Evolutionary conservation across 2,888 invertebrate genomes (phyloP).

Genomic region (Anarsia innoxiella): DNA sequence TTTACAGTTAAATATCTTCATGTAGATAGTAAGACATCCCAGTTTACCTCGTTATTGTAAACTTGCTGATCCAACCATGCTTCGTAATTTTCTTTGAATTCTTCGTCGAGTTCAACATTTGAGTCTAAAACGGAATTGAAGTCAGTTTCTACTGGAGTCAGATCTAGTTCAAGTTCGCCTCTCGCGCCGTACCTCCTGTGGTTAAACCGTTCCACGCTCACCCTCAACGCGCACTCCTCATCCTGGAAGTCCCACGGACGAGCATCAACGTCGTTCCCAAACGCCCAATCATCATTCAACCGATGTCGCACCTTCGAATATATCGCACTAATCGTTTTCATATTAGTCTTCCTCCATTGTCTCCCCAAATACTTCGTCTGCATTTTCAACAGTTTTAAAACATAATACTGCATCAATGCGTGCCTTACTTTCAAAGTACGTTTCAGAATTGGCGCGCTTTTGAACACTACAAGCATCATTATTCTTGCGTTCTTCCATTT

Average conservation of each 20-base stretch:
- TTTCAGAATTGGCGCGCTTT: constrained; percentile 98
- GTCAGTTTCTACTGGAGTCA: constrained; percentile 84
- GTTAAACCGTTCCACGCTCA: constrained; percentile 97
- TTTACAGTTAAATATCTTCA: constrained; percentile 24
- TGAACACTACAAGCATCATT: constrained; percentile 99
- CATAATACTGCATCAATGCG: constrained; percentile 98
- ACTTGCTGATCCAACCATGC: constrained; percentile 98
- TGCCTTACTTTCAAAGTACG: constrained; percentile 96
- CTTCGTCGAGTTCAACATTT: constrained; percentile 89
- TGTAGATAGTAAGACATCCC: constrained; percentile 76
- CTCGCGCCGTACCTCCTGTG: constrained; percentile 87
- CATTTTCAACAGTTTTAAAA: constrained; percentile 98
- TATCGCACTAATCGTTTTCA: constrained; percentile 99
- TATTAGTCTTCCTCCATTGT: constrained; percentile 99
- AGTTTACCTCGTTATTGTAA: constrained; percentile 87
- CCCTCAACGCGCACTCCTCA: constrained; percentile 95
- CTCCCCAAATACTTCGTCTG: constrained; percentile 99
- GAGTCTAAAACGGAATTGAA: constrained; percentile 87
- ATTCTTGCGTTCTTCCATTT: constrained; percentile 99
- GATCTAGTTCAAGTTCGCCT: constrained; percentile 72
- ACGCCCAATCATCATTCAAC: constrained; percentile 99
- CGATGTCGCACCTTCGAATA: constrained; percentile 97
- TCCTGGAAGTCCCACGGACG: constrained; percentile 99
- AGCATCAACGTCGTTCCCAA: constrained; percentile 98
- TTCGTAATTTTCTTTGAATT: constrained; percentile 95